Evolutionary conservation across 2,113 vertebrate genomes (phyloP).

Genomic region (Plotosus lineatus): DNA sequence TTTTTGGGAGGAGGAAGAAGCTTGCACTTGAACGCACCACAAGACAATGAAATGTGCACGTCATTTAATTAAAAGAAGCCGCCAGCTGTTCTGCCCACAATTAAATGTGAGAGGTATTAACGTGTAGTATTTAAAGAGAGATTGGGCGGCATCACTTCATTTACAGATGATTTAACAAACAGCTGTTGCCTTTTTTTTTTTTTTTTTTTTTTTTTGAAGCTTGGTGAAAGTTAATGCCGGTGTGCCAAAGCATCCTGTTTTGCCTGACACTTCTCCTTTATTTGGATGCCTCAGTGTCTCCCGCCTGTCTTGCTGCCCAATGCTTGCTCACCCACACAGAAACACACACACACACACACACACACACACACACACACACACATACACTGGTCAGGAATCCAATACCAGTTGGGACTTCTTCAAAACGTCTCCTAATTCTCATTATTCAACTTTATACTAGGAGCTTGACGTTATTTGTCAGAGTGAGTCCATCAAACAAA

Average conservation of each 20-base stretch:
- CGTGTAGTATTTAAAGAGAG: constrained; percentile 62
- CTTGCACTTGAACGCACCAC: constrained; percentile 57
- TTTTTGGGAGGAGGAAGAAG: constrained; percentile 61
- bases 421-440: neutral
- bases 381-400: constrained; percentile 1
- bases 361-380: constrained; percentile 28
- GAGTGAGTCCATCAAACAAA: neutral
- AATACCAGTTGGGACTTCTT: neutral
- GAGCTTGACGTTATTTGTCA: neutral
- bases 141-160: constrained; percentile 63
- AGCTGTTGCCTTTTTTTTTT: constrained; percentile 61
- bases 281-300: constrained; percentile 45
- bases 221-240: constrained; percentile 21
- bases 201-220: constrained; percentile 49
- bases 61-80: constrained; percentile 71
- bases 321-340: constrained; percentile 23
- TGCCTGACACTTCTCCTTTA: constrained; percentile 53
- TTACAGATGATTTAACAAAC: constrained; percentile 73
- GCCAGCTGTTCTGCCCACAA: constrained; percentile 65
- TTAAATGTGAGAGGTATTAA: constrained; percentile 68
- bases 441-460: neutral
- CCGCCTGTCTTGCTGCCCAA: constrained; percentile 50
- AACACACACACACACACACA: neutral
- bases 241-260: constrained; percentile 58
- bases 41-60: constrained; percentile 63